Conservation (phyloP, 2,113 vertebrate species). For the Felis chaus region DNA sequence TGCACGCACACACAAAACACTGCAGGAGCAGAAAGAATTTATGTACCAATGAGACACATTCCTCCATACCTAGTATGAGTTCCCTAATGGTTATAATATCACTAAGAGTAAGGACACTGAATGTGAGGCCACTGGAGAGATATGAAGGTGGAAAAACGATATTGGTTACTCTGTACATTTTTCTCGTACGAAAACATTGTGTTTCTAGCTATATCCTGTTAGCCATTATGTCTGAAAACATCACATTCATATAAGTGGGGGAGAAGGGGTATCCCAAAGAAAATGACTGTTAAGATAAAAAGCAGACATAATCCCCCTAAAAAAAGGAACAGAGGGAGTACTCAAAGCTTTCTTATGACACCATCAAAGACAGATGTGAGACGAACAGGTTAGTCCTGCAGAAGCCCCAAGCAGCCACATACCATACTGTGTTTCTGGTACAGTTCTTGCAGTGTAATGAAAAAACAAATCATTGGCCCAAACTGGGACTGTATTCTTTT, state of each 20-base stretch:
- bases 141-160: neutral
- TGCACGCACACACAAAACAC: neutral
- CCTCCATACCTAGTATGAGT: neutral
- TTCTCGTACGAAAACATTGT: neutral
- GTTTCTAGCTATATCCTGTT: neutral
- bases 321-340: neutral
- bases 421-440: neutral
- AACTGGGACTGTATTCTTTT: neutral
- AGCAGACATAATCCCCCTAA: neutral
- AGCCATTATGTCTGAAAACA: neutral
- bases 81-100: neutral
- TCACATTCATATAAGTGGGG: neutral
- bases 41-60: neutral
- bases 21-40: neutral
- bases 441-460: neutral
- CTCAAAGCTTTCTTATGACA: neutral
- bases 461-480: neutral
- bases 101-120: neutral
- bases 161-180: neutral
- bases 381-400: neutral
- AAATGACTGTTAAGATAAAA: constrained; percentile 15
- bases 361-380: neutral
- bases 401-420: fast-evolving
- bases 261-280: neutral
- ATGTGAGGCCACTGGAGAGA: neutral